phyloP scores from a whole-genome alignment of 1,140 invertebrate species.

The Calephelis virginiensis region DNA sequence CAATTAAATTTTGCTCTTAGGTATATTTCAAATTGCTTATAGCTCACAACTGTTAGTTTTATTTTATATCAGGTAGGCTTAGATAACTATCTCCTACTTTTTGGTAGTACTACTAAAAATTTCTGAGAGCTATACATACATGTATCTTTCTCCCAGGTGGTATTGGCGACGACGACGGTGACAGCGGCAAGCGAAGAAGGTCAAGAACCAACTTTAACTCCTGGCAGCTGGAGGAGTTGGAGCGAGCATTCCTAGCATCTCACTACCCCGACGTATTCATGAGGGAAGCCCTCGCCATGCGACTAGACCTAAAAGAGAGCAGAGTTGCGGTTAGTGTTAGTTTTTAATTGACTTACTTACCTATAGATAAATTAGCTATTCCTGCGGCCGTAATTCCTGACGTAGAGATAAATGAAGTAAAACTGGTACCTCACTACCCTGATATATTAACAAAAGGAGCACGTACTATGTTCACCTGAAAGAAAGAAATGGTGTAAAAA shows the following conservation, averaged over 20 bases:
- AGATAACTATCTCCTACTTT: too few species aligned
- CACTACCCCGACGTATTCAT: slow-evolving; percentile 99
- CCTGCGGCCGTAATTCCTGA: too few species aligned
- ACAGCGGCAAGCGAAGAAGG: slow-evolving; percentile 88
- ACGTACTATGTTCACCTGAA: neutral
- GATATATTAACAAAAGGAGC: neutral
- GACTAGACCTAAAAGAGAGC: slow-evolving; percentile 97
- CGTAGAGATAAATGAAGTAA: too few species aligned
- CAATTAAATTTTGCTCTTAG: too few species aligned
- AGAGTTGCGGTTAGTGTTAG: slow-evolving; percentile 93
- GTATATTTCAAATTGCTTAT: too few species aligned
- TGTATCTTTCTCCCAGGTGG: slow-evolving; percentile 55
- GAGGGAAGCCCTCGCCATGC: slow-evolving; percentile 96
- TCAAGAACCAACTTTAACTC: slow-evolving; percentile 99
- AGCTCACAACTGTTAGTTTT: too few species aligned
- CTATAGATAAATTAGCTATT: too few species aligned
- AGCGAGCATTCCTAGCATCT: slow-evolving; percentile 95
- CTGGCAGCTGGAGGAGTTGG: slow-evolving; percentile 99
- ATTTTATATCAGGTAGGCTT: too few species aligned
- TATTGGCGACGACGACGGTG: slow-evolving; percentile 82
- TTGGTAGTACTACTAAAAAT: too few species aligned
- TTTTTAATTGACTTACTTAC: slow-evolving; percentile 1
- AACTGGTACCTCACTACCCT: too few species aligned
- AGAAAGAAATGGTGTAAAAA: too few species aligned
- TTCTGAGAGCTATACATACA: neutral